Evolutionary conservation across 2,888 invertebrate genomes (phyloP).

Genomic region (Yponomeuta malinellus): DNA sequence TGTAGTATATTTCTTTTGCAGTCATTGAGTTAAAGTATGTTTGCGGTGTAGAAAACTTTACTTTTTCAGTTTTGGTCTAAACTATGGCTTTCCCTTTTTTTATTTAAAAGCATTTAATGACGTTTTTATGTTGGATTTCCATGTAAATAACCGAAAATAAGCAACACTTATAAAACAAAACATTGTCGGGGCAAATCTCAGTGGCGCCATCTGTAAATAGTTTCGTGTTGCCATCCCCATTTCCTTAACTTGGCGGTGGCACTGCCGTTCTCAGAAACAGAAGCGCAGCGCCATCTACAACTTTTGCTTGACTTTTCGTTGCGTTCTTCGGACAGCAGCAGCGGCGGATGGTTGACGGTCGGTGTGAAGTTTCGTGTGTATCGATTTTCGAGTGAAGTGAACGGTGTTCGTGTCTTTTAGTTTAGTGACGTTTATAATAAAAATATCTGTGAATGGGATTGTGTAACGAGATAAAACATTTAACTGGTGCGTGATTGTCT

Average conservation of each 20-base stretch:
- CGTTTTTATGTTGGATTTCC: too few relatives aligned
- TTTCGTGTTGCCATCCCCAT: too few relatives aligned
- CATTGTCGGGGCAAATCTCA: too few relatives aligned
- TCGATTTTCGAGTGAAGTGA: constrained; percentile 86
- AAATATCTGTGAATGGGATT: constrained; percentile 87
- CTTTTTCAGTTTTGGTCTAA: too few relatives aligned
- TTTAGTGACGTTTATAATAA: constrained; percentile 83
- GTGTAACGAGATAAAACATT: constrained; percentile 80
- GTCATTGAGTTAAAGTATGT: too few relatives aligned
- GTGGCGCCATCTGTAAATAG: too few relatives aligned
- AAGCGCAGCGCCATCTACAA: constrained; percentile 57
- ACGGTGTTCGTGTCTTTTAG: constrained; percentile 82
- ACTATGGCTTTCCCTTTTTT: too few relatives aligned
- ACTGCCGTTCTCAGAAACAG: constrained; percentile 20
- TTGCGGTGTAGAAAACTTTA: too few relatives aligned
- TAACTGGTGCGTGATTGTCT: constrained; percentile 80
- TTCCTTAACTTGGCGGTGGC: neutral
- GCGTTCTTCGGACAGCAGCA: constrained; percentile 10
- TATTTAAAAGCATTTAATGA: too few relatives aligned
- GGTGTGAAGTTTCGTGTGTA: constrained; percentile 79
- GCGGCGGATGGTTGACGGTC: constrained; percentile 57
- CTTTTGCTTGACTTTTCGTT: constrained; percentile 23
- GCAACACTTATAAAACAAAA: too few relatives aligned
- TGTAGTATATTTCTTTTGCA: too few relatives aligned
- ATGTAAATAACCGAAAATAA: too few relatives aligned